A percentile compares a stretch with the other conserved stretches of the same genome.
phyloP scores from a whole-genome alignment of 1,140 invertebrate species.

The Triops longicaudatus region DNA sequence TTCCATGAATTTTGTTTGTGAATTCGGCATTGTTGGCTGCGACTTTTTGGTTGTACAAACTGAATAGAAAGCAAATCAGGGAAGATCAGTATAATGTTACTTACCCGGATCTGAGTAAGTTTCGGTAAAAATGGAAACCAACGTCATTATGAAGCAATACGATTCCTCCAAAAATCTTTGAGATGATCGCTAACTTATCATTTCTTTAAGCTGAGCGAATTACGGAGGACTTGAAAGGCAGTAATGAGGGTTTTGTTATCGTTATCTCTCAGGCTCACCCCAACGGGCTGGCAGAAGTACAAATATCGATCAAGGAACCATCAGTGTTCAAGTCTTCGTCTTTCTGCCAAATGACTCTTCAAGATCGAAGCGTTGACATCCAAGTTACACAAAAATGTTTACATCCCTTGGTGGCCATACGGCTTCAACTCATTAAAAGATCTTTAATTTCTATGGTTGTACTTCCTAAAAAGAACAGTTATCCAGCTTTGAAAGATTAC shows the following conservation, averaged over 20 bases:
- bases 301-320: constrained; percentile 42
- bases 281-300: constrained; percentile 35
- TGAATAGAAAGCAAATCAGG: too few species aligned
- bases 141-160: constrained; percentile 48
- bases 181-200: constrained; percentile 43
- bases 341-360: constrained; percentile 45
- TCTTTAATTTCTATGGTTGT: too few species aligned
- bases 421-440: too few species aligned
- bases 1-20: too few species aligned
- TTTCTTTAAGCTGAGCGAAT: constrained; percentile 39
- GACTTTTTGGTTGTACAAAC: too few species aligned
- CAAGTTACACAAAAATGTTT: constrained; percentile 34
- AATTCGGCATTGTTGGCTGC: too few species aligned
- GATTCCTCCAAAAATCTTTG: constrained; percentile 38
- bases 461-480: too few species aligned
- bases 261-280: constrained; percentile 8
- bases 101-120: constrained; percentile 39
- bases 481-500: too few species aligned
- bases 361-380: constrained; percentile 40
- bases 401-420: too few species aligned
- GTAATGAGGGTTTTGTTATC: not conserved
- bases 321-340: constrained; percentile 45
- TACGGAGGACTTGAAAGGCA: not conserved
- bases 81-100: too few species aligned
- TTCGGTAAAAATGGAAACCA: constrained; percentile 48